phyloP scores from a whole-genome alignment of 2,113 vertebrate species.

The Corythornis vintsioides region DNA sequence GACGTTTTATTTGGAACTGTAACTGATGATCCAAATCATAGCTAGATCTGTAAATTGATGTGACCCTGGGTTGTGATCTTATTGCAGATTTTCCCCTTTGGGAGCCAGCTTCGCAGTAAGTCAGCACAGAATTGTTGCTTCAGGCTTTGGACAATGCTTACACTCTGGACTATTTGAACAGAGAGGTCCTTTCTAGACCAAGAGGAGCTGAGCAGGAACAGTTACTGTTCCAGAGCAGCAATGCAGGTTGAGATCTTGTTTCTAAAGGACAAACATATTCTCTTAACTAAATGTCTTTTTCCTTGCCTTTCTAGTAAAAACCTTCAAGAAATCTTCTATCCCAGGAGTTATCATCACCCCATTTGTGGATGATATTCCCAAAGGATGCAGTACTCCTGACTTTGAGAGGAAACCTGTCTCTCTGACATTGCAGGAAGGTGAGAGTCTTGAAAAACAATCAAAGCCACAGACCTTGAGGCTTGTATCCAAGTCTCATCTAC shows the following conservation, averaged over 20 bases:
- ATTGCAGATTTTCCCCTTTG: neutral
- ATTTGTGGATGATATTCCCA: slow-evolving; percentile 75
- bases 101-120: neutral
- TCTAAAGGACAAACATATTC: neutral
- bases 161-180: neutral
- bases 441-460: neutral
- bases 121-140: neutral
- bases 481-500: neutral
- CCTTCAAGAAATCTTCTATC: slow-evolving; percentile 74
- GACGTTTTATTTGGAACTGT: neutral
- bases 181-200: neutral
- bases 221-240: neutral
- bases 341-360: slow-evolving; percentile 82
- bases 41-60: rapidly evolving
- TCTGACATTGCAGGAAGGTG: slow-evolving; percentile 82
- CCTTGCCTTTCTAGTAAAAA: slow-evolving; percentile 47
- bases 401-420: slow-evolving; percentile 79
- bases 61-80: neutral
- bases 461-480: neutral
- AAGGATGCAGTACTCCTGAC: slow-evolving; percentile 82
- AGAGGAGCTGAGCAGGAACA: neutral
- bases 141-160: neutral
- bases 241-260: neutral
- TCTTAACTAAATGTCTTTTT: neutral
- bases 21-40: neutral